These are phyloP conservation scores for Leptura quadrifasciata DNA, from an alignment of 2,888 invertebrate genomes.

Conservation along the genomic window DNA sequence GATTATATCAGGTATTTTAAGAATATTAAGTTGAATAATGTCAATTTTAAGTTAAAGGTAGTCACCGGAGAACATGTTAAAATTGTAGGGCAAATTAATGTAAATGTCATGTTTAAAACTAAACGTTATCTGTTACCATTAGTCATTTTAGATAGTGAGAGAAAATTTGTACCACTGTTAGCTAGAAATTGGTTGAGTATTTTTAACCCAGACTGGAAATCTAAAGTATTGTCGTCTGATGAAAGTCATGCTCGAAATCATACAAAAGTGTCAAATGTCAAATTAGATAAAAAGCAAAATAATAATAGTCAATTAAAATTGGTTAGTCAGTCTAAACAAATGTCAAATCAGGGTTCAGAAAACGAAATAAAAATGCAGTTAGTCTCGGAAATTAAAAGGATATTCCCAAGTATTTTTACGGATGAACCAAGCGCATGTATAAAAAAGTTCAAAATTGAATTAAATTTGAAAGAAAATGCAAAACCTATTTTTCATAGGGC, in stretches of 20 bases:
- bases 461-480: slow-evolving; percentile 29
- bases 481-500: slow-evolving; percentile 39
- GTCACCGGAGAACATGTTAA: slow-evolving; percentile 44
- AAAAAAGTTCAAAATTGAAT: slow-evolving; percentile 16
- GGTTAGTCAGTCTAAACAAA: neutral
- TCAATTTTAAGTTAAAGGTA: slow-evolving; percentile 43
- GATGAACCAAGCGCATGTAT: slow-evolving; percentile 20
- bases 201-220: slow-evolving; percentile 23
- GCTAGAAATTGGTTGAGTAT: slow-evolving; percentile 22
- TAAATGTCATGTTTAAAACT: slow-evolving; percentile 17
- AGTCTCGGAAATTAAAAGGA: slow-evolving; percentile 3
- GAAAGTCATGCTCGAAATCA: neutral
- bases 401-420: slow-evolving; percentile 22
- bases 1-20: too few species aligned
- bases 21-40: neutral
- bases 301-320: neutral
- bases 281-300: neutral
- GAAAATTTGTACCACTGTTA: slow-evolving; percentile 15
- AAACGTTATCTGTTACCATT: slow-evolving; percentile 14
- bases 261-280: neutral
- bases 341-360: neutral
- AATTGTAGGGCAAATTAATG: slow-evolving; percentile 40
- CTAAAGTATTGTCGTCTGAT: neutral
- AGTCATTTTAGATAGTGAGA: neutral
- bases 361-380: neutral